Percentiles rank a stretch among this genome's conserved stretches.
Conservation (phyloP, 2,113 vertebrate genomes). For the Mobula hypostoma region DNA sequence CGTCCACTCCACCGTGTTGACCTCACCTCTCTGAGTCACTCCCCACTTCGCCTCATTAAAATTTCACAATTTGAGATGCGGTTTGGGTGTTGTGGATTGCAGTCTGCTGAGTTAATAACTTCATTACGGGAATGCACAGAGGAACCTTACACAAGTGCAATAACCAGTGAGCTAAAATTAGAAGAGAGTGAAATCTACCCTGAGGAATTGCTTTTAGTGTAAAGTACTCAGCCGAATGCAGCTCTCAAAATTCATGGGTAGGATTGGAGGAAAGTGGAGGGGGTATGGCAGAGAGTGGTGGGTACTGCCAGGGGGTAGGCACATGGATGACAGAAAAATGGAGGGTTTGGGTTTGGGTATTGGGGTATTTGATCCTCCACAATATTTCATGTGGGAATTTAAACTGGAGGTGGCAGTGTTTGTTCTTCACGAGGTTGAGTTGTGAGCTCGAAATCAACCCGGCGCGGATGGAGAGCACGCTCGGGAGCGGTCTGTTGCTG, state of each 20-base stretch:
- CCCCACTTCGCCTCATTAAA: not conserved
- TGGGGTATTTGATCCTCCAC: too few species aligned
- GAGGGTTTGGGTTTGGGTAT: too few species aligned
- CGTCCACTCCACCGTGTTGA: not conserved
- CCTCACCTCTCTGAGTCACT: not conserved
- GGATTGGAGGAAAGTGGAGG: too few species aligned
- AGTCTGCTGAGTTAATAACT: constrained; percentile 11
- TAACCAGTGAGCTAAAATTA: constrained; percentile 28
- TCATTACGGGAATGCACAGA: constrained; percentile 26
- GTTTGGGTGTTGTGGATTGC: constrained; percentile 2
- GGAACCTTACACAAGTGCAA: constrained; percentile 3
- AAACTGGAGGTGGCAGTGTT: too few species aligned
- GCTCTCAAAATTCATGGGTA: not conserved
- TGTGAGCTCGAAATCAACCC: too few species aligned
- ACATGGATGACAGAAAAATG: too few species aligned
- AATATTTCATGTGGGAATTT: too few species aligned
- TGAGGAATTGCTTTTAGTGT: not conserved
- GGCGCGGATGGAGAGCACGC: too few species aligned
- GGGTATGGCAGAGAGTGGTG: not conserved
- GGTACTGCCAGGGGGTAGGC: too few species aligned
- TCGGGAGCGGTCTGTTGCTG: too few species aligned
- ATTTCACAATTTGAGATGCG: constrained; percentile 4
- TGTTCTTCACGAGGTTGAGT: too few species aligned
- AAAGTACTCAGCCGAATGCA: not conserved
- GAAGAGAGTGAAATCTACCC: not conserved